Evolutionary conservation across 2,113 vertebrate genomes (phyloP).

Genomic region (Xiphophorus couchianus): DNA sequence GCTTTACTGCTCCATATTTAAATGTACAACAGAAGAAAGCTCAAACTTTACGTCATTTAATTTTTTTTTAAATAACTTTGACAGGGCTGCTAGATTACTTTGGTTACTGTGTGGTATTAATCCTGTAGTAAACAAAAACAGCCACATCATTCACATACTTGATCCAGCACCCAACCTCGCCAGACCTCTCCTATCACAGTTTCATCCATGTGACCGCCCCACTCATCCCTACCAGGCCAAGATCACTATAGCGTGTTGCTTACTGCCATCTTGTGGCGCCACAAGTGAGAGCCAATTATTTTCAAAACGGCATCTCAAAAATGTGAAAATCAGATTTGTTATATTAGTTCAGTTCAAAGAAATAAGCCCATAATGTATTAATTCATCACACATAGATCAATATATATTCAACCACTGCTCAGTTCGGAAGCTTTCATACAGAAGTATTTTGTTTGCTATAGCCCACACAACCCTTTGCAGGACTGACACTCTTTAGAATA

Average conservation of each 20-base stretch:
- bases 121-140: slow-evolving; percentile 44
- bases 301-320: too few species aligned
- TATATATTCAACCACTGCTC: too few species aligned
- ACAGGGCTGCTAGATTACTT: not conserved
- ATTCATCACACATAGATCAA: too few species aligned
- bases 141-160: slow-evolving; percentile 30
- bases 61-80: not conserved
- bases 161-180: slow-evolving; percentile 27
- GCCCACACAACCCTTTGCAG: not conserved
- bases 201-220: slow-evolving; percentile 76
- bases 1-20: not conserved
- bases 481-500: not conserved
- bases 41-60: not conserved
- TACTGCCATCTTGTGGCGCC: slow-evolving; percentile 76
- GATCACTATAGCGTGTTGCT: slow-evolving; percentile 40
- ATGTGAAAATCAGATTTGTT: too few species aligned
- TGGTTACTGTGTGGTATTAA: slow-evolving; percentile 20
- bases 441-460: not conserved
- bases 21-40: not conserved
- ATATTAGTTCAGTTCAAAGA: too few species aligned
- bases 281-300: not conserved
- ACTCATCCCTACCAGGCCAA: slow-evolving; percentile 45
- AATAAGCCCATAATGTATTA: too few species aligned
- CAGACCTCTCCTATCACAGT: slow-evolving; percentile 53
- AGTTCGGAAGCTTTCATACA: too few species aligned